phyloP scores from a whole-genome alignment of 2,888 invertebrate genomes.

The Protonemura montana region DNA sequence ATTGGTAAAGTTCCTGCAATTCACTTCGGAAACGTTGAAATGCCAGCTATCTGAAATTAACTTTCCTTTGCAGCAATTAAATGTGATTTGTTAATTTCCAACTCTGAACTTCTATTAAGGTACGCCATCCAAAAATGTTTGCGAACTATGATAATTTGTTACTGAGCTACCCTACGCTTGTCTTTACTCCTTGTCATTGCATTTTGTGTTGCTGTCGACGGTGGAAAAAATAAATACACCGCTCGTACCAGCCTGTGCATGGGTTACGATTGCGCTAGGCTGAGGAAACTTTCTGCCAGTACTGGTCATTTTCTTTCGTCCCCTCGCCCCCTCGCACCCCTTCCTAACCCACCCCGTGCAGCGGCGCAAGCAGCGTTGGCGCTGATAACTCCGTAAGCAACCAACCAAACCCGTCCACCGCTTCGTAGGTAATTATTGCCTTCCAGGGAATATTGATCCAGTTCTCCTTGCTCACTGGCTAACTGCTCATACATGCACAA shows the following conservation, averaged over 20 bases:
- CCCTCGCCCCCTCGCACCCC: constrained; percentile 34
- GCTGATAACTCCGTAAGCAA: constrained; percentile 44
- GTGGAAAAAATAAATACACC: neutral
- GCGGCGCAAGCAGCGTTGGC: constrained; percentile 19
- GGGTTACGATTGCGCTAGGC: neutral
- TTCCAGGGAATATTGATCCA: constrained; percentile 44
- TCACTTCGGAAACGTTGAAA: neutral
- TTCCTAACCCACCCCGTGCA: neutral
- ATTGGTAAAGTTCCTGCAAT: neutral
- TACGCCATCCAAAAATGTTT: neutral
- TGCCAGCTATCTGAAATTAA: neutral
- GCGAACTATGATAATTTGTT: neutral
- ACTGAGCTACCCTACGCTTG: neutral
- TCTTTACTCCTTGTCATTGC: constrained; percentile 21
- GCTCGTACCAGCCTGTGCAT: constrained; percentile 14
- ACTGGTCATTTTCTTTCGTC: constrained; percentile 45
- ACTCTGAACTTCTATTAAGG: neutral
- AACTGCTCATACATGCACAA: constrained; percentile 25
- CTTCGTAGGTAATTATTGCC: constrained; percentile 43
- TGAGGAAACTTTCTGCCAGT: constrained; percentile 17
- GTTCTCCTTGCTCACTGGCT: constrained; percentile 23
- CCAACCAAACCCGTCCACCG: constrained; percentile 38
- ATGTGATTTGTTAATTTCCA: constrained; percentile 2
- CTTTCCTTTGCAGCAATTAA: neutral
- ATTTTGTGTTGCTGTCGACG: constrained; percentile 14